Evolutionary conservation across 2,888 invertebrate species (phyloP).

Genomic region (Megalurothrips usitatus): DNA sequence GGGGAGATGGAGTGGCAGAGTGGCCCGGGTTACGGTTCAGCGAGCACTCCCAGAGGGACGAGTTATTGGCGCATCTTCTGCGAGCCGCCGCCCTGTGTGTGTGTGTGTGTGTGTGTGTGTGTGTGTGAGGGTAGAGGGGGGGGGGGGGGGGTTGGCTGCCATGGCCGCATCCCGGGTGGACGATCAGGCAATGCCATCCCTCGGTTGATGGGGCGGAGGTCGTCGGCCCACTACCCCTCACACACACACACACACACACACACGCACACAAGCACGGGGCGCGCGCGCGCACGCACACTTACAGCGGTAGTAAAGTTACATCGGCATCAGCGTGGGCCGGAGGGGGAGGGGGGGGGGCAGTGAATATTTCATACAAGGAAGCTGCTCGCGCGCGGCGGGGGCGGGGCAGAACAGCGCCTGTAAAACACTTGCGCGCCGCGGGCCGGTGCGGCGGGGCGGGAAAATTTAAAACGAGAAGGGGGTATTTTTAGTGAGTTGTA

Average conservation of each 20-base stretch:
- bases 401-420: too few species aligned
- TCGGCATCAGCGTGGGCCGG: neutral
- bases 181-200: too few species aligned
- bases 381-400: neutral
- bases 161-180: too few species aligned
- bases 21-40: neutral
- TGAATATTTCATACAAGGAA: neutral
- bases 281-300: neutral
- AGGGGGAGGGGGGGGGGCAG: neutral
- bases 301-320: conserved; percentile 3
- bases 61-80: conserved; percentile 1
- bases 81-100: neutral
- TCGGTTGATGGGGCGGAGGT: too few species aligned
- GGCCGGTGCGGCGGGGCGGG: too few species aligned
- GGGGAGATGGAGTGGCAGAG: neutral
- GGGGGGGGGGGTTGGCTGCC: too few species aligned
- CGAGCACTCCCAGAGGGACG: neutral
- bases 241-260: too few species aligned
- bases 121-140: neutral
- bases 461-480: too few species aligned
- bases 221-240: too few species aligned
- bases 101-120: neutral
- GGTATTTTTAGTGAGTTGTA: too few species aligned
- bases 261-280: neutral
- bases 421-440: too few species aligned